Base-by-base conservation (phyloP, 2,888 invertebrate species). In the Sminthurinus aureus region DNA sequence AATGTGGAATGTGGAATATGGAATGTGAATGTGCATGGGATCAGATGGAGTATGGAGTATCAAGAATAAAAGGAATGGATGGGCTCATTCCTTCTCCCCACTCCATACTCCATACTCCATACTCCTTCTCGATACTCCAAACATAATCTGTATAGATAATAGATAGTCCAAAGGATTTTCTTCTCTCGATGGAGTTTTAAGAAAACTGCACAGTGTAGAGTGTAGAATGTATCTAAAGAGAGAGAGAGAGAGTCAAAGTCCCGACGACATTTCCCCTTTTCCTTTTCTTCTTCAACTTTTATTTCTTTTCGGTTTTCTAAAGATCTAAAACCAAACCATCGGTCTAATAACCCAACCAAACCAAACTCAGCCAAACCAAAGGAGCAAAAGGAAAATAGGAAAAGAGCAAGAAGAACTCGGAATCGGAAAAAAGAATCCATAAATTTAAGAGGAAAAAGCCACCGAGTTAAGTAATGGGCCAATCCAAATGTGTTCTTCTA, bases 381-480 rank as follows among this genome's bases (percentile, higher is more conserved):
- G 38, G 38, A 38, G 1, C 38, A 38, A 38, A 6, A 38, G 6
- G 38, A 6, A 38, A 38, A 38, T 4, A 38, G 38, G 6, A 38
- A 38, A 38, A 6, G 38, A 38, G 38, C 38, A 38, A 38, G 38
- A 38, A 38, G 38, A 73, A 24, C 11, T 24, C 9, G 73, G 26
- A 73, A 73, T 73, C 24, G 1, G 18, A 73, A 50, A 51, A 75
- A 51, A 24, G 76, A 76, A 76, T 76, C 76, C 76, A 76, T 76
- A 76, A 76, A 76, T 76, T 76, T 76, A 9, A 58, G 11, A 13
- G 58, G 26, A 26, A 71, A 76, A 76, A 76, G 51, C 76, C 76
- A 51, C 76, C 38, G 20, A 26, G 73, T 24, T 73, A 73, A 73
- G 73, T 73, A 73, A 73, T 73, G 73, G 73, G 24, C 73, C 73